phyloP scores from a whole-genome alignment of 2,888 invertebrate genomes.

The Spilosoma lubricipeda region DNA sequence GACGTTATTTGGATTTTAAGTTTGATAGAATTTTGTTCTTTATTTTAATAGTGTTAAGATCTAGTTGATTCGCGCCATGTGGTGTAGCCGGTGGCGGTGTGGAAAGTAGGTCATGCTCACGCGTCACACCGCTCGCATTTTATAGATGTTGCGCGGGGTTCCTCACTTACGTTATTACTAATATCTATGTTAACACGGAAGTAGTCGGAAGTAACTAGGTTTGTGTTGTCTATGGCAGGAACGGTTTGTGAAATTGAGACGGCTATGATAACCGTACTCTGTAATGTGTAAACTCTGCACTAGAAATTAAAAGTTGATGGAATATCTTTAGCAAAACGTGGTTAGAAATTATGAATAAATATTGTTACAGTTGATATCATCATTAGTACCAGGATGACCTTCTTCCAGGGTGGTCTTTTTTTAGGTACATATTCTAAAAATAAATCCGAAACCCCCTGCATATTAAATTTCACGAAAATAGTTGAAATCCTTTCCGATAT shows the following conservation, averaged over 20 bases:
- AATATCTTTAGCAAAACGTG: neutral
- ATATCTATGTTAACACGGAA: constrained; percentile 48
- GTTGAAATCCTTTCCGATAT: too few relatives aligned
- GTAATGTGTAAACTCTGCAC: neutral
- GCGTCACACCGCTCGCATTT: constrained; percentile 83
- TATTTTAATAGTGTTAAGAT: constrained; percentile 63
- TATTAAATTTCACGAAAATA: too few relatives aligned
- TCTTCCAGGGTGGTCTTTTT: too few relatives aligned
- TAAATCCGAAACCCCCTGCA: too few relatives aligned
- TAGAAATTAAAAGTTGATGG: neutral
- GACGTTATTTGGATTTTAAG: constrained; percentile 55
- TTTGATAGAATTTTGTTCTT: constrained; percentile 62
- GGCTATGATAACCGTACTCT: neutral
- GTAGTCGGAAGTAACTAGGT: constrained; percentile 40
- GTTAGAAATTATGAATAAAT: neutral
- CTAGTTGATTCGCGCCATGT: constrained; percentile 70
- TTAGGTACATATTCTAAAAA: too few relatives aligned
- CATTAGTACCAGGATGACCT: neutral
- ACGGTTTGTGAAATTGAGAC: neutral
- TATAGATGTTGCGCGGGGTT: constrained; percentile 76
- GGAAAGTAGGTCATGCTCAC: constrained; percentile 82
- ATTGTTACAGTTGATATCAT: neutral
- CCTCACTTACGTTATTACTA: constrained; percentile 65
- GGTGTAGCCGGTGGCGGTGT: constrained; percentile 67
- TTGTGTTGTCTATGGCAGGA: constrained; percentile 12